Percentiles rank a stretch among this genome's conserved stretches.
These are phyloP conservation scores for Mesembrinibis cayennensis DNA, from an alignment of 2,113 vertebrate genomes.

Conservation along the genomic window DNA sequence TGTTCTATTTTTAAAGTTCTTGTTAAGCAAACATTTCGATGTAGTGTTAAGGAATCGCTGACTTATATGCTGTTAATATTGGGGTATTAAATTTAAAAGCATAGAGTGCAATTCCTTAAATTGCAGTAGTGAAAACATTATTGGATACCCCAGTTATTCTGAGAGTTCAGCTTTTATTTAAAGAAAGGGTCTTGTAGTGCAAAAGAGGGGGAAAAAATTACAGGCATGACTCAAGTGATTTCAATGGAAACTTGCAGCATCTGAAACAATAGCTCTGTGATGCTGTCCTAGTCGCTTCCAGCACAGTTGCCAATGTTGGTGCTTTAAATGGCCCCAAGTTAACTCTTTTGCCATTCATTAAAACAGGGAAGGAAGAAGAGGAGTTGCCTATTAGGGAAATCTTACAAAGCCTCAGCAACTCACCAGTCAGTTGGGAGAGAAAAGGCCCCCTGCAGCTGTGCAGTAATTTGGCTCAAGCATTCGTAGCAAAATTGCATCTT, in stretches of 20 bases:
- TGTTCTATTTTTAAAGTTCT: conserved; percentile 11
- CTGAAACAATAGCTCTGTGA: neutral
- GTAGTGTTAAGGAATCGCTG: neutral
- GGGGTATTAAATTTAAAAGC: neutral
- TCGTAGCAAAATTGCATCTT: neutral
- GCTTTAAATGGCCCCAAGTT: neutral
- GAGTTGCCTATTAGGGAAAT: neutral
- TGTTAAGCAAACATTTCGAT: neutral
- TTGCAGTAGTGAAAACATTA: neutral
- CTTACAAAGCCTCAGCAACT: neutral
- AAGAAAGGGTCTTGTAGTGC: neutral
- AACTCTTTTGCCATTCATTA: neutral
- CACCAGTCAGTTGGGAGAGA: accelerated
- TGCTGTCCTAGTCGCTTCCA: neutral
- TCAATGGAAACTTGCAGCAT: neutral
- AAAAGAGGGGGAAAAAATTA: neutral
- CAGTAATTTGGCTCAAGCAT: neutral
- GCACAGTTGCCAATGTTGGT: neutral
- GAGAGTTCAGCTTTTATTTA: neutral
- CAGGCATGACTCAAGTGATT: neutral
- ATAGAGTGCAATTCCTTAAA: neutral
- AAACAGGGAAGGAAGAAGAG: neutral
- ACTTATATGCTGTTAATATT: neutral
- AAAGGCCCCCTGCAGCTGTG: neutral
- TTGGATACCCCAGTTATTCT: neutral